These are phyloP conservation scores for Hydrozoanthus gracilis DNA, from an alignment of 92 coral and sea anemone species.

Conservation along the genomic window DNA sequence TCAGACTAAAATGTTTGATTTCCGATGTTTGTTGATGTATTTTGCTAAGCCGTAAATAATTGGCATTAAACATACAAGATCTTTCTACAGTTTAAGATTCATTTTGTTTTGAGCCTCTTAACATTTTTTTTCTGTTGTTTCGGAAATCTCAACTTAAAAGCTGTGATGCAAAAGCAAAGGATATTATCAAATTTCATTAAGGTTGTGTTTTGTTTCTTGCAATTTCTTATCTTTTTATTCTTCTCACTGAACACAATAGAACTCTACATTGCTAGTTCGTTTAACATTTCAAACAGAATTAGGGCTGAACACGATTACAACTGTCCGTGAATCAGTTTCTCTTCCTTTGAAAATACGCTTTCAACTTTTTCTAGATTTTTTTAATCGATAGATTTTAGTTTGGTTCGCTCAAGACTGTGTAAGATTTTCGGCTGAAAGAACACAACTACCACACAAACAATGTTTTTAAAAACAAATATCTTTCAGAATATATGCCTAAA, in stretches of 20 bases:
- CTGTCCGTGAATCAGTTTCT: not conserved
- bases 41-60: not conserved
- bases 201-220: not conserved
- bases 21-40: constrained; percentile 17
- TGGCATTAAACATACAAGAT: not conserved
- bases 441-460: not conserved
- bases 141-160: not conserved
- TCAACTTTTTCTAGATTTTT: not conserved
- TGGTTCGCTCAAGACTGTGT: not conserved
- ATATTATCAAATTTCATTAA: too few relatives aligned
- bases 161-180: too few relatives aligned
- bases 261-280: not conserved
- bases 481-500: not conserved
- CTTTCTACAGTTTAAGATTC: not conserved
- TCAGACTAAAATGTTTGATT: not conserved
- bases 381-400: constrained; percentile 8
- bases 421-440: constrained; percentile 4
- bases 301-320: not conserved
- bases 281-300: constrained; percentile 11
- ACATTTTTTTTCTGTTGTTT: not conserved
- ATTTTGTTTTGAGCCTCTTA: not conserved
- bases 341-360: not conserved
- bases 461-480: not conserved
- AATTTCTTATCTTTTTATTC: constrained; percentile 1
- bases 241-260: not conserved